Conservation (phyloP, 2,888 invertebrate species). For the Cheilosia urbana region DNA sequence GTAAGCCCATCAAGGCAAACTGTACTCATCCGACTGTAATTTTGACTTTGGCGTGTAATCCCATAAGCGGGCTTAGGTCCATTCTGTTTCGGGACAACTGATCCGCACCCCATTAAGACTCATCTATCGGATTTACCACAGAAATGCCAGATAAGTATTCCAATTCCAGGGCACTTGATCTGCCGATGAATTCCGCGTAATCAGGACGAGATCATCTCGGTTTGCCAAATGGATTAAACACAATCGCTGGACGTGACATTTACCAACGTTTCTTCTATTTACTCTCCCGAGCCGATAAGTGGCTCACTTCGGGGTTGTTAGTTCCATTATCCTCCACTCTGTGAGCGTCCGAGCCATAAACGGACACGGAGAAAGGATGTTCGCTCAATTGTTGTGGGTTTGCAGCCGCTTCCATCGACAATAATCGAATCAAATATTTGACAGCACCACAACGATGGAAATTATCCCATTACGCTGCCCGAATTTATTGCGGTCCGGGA, state of each 20-base stretch:
- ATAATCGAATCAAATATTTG: conserved; percentile 75
- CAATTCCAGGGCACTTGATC: conserved; percentile 65
- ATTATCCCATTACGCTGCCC: conserved; percentile 64
- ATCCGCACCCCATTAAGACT: conserved; percentile 48
- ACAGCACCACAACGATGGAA: conserved; percentile 56
- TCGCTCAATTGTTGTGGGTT: conserved; percentile 62
- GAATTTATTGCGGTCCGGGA: conserved; percentile 74
- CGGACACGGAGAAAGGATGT: conserved; percentile 53
- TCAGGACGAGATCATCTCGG: conserved; percentile 54
- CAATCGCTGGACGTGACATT: conserved; percentile 65
- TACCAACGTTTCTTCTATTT: conserved; percentile 38
- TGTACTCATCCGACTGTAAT: conserved; percentile 66
- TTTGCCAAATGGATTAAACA: conserved; percentile 63
- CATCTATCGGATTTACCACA: conserved; percentile 60
- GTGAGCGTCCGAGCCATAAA: background rate
- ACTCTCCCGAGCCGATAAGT: conserved; percentile 58
- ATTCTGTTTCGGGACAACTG: conserved; percentile 42
- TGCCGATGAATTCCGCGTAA: conserved; percentile 73
- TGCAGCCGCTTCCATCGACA: conserved; percentile 48
- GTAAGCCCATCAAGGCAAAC: conserved; percentile 55
- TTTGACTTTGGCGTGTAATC: conserved; percentile 71
- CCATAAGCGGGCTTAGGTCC: conserved; percentile 58
- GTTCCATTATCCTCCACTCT: conserved; percentile 55
- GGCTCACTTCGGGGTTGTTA: conserved; percentile 69
- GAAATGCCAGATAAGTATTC: conserved; percentile 67